Evolutionary conservation across 2,113 vertebrate species (phyloP).

Genomic region (Sterrhoptilus dennistouni): DNA sequence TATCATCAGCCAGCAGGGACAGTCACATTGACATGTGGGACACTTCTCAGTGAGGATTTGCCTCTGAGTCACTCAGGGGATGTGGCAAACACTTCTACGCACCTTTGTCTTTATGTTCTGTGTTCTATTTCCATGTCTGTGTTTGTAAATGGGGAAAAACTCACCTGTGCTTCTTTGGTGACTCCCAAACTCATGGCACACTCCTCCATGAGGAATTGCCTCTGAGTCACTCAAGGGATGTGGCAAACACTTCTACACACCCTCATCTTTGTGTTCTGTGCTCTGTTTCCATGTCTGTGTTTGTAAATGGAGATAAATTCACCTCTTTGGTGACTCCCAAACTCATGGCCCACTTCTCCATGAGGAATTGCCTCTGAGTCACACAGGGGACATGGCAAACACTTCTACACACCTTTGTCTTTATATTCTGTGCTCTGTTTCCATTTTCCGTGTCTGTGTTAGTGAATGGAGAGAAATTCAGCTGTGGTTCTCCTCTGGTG

Average conservation of each 20-base stretch:
- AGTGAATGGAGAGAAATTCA: neutral
- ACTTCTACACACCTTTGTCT: neutral
- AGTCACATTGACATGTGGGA: too few relatives aligned
- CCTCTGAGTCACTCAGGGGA: neutral
- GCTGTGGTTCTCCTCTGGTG: neutral
- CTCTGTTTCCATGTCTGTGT: neutral
- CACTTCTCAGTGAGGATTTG: slow-evolving; percentile 32
- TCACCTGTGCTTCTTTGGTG: too few relatives aligned
- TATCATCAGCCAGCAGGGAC: slow-evolving; percentile 49
- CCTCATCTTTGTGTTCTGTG: neutral
- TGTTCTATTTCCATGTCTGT: neutral
- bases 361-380: slow-evolving; percentile 29
- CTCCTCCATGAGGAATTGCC: slow-evolving; percentile 22
- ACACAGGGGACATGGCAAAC: neutral
- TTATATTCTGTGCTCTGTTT: neutral
- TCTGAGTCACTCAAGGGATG: neutral
- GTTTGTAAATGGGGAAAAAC: neutral
- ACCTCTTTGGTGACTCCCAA: neutral
- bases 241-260: neutral
- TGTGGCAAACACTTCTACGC: neutral
- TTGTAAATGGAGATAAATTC: neutral
- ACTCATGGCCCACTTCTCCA: neutral
- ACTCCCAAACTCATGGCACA: neutral
- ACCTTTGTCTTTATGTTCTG: neutral
- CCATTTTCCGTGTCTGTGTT: too few relatives aligned